These are phyloP conservation scores for Aplochiton taeniatus DNA, from an alignment of 2,797 vertebrate species.

Conservation along the genomic window DNA sequence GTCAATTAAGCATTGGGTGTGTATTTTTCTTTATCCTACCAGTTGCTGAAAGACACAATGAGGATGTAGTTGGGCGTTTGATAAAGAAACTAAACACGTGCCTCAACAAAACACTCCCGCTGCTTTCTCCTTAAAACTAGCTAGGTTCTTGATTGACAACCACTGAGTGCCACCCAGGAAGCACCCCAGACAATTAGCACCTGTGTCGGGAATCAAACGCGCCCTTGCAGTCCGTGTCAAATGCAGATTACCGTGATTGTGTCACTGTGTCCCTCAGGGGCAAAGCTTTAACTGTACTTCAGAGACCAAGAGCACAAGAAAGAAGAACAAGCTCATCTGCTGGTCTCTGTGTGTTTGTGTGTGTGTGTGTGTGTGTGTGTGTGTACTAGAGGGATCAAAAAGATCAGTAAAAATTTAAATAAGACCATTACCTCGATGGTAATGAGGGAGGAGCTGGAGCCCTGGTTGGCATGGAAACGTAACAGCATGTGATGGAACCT, in stretches of 20 bases:
- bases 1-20: no score
- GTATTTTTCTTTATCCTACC: no score
- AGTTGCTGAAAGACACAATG: no score
- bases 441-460: conserved; percentile 40
- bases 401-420: conserved; percentile 48
- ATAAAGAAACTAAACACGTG: no score
- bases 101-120: no score
- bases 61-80: no score
- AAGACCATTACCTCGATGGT: conserved; percentile 39
- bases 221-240: conserved; percentile 29
- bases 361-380: no score
- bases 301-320: no score
- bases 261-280: conserved; percentile 18
- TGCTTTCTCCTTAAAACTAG: no score
- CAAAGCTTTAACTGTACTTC: conserved; percentile 11
- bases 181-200: conserved; percentile 2
- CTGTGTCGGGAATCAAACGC: conserved; percentile 10
- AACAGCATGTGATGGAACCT: conserved; percentile 27
- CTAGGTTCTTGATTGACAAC: no score
- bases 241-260: conserved; percentile 35
- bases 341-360: no score
- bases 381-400: background rate
- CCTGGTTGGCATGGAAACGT: conserved; percentile 55
- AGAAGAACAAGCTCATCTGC: no score
- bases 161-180: background rate